Percentiles rank a stretch among this genome's conserved stretches.
These are phyloP conservation scores for Cylindroiulus punctatus DNA, from an alignment of 2,888 invertebrate species.

Conservation along the genomic window DNA sequence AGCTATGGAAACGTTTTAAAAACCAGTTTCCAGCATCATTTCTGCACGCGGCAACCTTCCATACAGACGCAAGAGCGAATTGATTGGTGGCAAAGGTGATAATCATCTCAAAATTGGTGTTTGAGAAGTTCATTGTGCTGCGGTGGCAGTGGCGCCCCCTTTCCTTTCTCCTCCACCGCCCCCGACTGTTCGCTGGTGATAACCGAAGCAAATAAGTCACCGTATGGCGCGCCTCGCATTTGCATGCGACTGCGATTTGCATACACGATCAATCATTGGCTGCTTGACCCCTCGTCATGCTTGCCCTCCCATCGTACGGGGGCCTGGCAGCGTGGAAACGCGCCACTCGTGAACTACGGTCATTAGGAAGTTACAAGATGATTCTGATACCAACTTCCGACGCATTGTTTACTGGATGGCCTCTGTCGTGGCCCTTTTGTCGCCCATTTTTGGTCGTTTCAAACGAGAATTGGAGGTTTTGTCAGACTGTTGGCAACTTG, in stretches of 20 bases:
- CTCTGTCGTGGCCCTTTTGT: neutral
- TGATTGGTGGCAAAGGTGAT: neutral
- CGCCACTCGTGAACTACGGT: neutral
- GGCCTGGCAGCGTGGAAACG: neutral
- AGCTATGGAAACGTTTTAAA: no score
- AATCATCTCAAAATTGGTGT: neutral
- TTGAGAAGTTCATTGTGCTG: neutral
- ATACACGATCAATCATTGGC: conserved; percentile 31
- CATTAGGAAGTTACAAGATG: neutral
- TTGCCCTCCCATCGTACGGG: conserved; percentile 5
- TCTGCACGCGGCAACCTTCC: no score
- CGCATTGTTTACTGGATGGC: neutral
- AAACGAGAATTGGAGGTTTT: no score
- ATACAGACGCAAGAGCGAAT: no score
- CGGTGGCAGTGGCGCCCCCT: conserved; percentile 20
- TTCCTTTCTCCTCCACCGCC: neutral
- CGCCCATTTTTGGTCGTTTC: neutral
- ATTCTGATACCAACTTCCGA: neutral
- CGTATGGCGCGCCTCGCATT: conserved; percentile 37
- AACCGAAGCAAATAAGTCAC: conserved; percentile 42
- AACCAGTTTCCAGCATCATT: no score
- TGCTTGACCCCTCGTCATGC: conserved; percentile 28
- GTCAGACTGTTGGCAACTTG: no score
- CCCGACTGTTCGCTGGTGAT: conserved; percentile 14
- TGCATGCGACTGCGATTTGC: conserved; percentile 5